These are phyloP conservation scores for Orchesella flavescens DNA, from an alignment of 2,888 invertebrate species.

Conservation along the genomic window DNA sequence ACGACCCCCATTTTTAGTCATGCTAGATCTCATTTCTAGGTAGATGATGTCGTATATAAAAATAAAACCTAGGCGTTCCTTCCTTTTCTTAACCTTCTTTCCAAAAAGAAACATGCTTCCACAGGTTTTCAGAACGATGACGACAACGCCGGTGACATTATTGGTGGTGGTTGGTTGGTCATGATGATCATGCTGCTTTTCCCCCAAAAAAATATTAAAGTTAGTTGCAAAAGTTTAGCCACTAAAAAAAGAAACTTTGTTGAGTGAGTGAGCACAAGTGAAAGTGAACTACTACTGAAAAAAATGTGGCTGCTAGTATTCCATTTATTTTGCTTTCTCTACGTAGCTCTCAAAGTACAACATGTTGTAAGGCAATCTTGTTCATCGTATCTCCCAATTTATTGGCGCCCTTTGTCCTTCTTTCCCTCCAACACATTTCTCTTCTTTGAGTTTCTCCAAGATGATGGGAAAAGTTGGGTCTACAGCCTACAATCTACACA, in stretches of 20 bases:
- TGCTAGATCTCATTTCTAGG: neutral
- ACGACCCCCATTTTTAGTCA: neutral
- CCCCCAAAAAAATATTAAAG: slow-evolving; percentile 2
- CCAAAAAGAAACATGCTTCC: neutral
- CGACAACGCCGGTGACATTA: slow-evolving; percentile 12
- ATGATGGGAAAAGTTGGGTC: too few relatives aligned
- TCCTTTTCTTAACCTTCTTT: neutral
- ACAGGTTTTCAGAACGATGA: slow-evolving; percentile 1
- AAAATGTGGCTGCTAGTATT: too few relatives aligned
- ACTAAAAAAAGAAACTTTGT: neutral
- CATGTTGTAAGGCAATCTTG: too few relatives aligned
- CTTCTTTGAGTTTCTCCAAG: too few relatives aligned
- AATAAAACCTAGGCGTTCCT: neutral
- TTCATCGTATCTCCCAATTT: too few relatives aligned
- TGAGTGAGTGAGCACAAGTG: too few relatives aligned
- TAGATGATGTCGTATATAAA: neutral
- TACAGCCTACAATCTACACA: too few relatives aligned
- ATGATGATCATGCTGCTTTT: slow-evolving; percentile 12
- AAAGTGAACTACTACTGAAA: too few relatives aligned
- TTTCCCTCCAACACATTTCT: too few relatives aligned
- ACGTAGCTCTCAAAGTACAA: too few relatives aligned
- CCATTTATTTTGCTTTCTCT: too few relatives aligned
- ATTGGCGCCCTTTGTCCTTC: too few relatives aligned
- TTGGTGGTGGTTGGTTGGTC: slow-evolving; percentile 3
- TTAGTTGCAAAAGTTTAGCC: neutral